Base-by-base conservation (phyloP, 2,113 vertebrate genomes). In the Propithecus coquereli region DNA sequence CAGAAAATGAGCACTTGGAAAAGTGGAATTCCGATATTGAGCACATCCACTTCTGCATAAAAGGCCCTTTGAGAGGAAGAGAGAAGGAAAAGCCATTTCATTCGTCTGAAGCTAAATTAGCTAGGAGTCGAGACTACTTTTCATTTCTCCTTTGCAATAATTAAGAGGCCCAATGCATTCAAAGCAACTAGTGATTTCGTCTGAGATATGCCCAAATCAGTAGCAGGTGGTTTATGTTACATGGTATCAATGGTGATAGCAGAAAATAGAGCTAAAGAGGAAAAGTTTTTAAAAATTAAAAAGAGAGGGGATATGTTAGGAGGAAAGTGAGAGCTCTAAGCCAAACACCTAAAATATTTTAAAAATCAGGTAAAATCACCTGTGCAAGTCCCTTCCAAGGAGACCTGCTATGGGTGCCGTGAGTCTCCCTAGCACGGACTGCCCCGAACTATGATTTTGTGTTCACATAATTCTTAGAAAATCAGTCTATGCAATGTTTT, bases 321-420 rank as follows among this genome's bases (percentile, higher is more conserved):
- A 95, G 83, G 45, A 47, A 61, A 50, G 40, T 10, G 16, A n/a
- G 63, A 73, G 77, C 23, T 59, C 30, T 34, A 27, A 79, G n/a
- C 2, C 66, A 77, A 85, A 77, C 17, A 54, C 61, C 50, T 73
- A 68, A 85, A 50, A 27, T 25, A 59, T 6, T 34, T 82, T 27
- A 45, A 84, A 93, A 90, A 79, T n/a, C 50, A 57, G 4, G 9
- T 82, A 86, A 52, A 5, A 27, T 8, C 34, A 30, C 40, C 2
- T 12, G 20, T 6, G 34, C 30, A 2, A 2, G 40, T 25, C 18
- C 40, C 66, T 22, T 16, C 81, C 54, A 1, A 7, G 6, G 32
- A 43, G 5, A 3, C 34, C 22, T 1, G 50, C 66, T 1, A 0
- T 3, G 16, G 50, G 32, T 25, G 4, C 34, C 6, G 0, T 0